Base-by-base conservation (phyloP, 2,113 vertebrate genomes). In the Python bivittatus region DNA sequence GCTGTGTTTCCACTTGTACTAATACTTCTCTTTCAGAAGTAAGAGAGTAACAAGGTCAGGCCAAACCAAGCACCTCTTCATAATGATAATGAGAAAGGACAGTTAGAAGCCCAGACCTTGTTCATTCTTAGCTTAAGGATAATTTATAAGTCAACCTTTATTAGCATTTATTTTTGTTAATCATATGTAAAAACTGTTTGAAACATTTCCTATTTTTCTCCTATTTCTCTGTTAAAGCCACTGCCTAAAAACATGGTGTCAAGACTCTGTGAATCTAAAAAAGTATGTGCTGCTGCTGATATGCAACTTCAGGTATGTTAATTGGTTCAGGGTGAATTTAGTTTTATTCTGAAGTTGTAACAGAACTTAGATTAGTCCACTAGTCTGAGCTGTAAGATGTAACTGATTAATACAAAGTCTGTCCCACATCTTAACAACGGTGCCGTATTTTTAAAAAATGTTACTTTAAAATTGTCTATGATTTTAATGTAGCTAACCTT, bases 221-320 rank as follows among this genome's bases (percentile, higher is more conserved):
- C 29, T 92, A 10, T 10, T 92, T 92, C 94, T 87, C 92, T 86
- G 91, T 96, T 88, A 86, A 95, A 99, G 99, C 97, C 98, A 0
- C 96, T 99, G 61, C 99, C 99, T 0, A 97, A 98, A 97, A 98
- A 95, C 92, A 99, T 99, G 99, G 99, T 99, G 93, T 98, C 98
- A 90, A 98, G 99, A 25, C 97, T 99, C 4, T 99, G 98, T 92
- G 99, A 99, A 94, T 99, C 99, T 6, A 99, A 99, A 97, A 99
- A 99, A 93, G 97, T 99, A 61, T 99, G 99, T 61, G 99, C 99
- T 20, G 99, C 99, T 1, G 98, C 99, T 33, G 99, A 99, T 95
- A 98, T 98, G 95, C 99, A 99, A 91, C 98, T 99, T 88, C 99
- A 99, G 99, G 99, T 99, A 97, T 8, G 48, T 88, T 83, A 15